Percentiles rank a stretch among this genome's conserved stretches.
phyloP scores from a whole-genome alignment of 2,888 invertebrate genomes.

The Scrobipalpa costella region DNA sequence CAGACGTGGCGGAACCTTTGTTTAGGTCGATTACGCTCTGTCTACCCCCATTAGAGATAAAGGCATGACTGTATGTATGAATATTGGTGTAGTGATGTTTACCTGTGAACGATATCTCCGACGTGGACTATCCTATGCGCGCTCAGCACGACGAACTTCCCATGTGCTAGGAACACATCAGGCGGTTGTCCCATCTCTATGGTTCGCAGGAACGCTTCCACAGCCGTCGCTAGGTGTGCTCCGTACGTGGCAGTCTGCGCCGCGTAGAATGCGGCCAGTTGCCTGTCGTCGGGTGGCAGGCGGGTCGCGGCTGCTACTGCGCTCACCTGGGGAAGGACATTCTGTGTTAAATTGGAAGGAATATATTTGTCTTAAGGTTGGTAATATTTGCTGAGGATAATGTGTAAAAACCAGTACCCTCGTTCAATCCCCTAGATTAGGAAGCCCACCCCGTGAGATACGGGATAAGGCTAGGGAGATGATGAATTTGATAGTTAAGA shows the following conservation, averaged over 20 bases:
- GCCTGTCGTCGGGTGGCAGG: constrained; percentile 89
- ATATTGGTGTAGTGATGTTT: neutral
- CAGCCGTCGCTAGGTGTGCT: constrained; percentile 91
- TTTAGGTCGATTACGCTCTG: too few relatives aligned
- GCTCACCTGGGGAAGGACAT: constrained; percentile 58
- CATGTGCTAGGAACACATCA: constrained; percentile 94
- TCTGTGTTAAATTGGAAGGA: constrained; percentile 5
- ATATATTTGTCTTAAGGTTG: neutral
- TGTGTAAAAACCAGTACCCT: too few relatives aligned
- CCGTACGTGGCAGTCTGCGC: constrained; percentile 93
- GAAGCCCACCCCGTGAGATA: too few relatives aligned
- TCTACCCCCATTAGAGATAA: too few relatives aligned
- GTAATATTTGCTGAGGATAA: neutral
- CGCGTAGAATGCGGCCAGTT: constrained; percentile 92
- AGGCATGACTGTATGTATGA: neutral
- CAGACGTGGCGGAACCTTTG: too few relatives aligned
- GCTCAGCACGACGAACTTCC: constrained; percentile 96
- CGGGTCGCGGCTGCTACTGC: constrained; percentile 76
- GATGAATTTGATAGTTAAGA: too few relatives aligned
- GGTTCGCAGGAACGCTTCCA: constrained; percentile 94
- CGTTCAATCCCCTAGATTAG: too few relatives aligned
- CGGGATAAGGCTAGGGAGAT: too few relatives aligned
- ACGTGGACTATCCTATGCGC: constrained; percentile 97
- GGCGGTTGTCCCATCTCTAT: constrained; percentile 97
- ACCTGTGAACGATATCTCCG: constrained; percentile 93